Percentiles rank a stretch among this genome's conserved stretches.
These are phyloP conservation scores for Lepilemur ruficaudatus DNA, from an alignment of 2,797 vertebrate genomes.

Conservation along the genomic window DNA sequence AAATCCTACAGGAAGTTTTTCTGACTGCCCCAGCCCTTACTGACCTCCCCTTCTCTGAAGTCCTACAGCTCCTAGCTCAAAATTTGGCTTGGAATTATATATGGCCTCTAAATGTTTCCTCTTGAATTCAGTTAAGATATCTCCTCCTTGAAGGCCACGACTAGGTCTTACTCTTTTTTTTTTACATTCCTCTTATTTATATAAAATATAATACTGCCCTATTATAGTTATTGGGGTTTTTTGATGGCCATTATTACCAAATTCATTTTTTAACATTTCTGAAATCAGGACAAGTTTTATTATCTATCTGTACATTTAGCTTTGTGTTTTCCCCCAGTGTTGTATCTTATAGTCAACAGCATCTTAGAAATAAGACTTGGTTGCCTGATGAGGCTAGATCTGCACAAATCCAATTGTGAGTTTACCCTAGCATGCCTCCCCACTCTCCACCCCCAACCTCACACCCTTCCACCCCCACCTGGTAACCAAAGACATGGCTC, in stretches of 20 bases:
- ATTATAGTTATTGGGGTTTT: not conserved
- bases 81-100: not conserved
- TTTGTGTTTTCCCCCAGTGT: not conserved
- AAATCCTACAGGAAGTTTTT: not conserved
- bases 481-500: not conserved
- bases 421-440: not conserved
- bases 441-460: not conserved
- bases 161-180: not conserved
- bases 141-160: not conserved
- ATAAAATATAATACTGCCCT: not conserved
- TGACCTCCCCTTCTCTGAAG: not conserved
- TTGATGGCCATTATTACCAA: not conserved
- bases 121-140: not conserved
- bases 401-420: not conserved
- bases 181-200: not conserved
- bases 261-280: constrained; percentile 41
- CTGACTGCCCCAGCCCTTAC: not conserved
- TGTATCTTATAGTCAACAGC: not conserved
- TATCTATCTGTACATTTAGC: not conserved
- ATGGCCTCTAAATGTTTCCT: not conserved
- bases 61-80: not conserved
- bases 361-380: not conserved
- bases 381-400: not conserved
- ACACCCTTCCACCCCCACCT: not conserved
- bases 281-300: not conserved